Evolutionary conservation across 2,888 invertebrate species (phyloP), one percentile per base, ranked within the genome.

Genomic region (Sarcophaga variegata): DNA sequence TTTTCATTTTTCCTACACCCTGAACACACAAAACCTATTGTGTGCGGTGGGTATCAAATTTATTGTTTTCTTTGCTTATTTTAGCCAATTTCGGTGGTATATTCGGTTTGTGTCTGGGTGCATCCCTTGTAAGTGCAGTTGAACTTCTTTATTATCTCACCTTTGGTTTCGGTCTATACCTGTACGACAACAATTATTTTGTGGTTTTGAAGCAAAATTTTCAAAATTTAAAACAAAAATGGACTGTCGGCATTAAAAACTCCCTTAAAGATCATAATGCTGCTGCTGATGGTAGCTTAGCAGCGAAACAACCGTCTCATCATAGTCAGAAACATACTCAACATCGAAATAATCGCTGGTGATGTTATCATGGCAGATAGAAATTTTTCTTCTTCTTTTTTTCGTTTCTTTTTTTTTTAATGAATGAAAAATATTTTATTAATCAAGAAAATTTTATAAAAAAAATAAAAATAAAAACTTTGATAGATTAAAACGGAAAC

Each of bases 21-120:
- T 0, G 0, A 54, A 12, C 4, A 17, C 54, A 54, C 17, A 54
- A 12, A 17, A 54, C 14, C 14, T 17, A 14, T 54, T 54, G 14
- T 17, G 14, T 0, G 37, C 4, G 2, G 17, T 4, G 54, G 14
- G 17, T 54, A 54, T 14, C 10, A 54, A 14, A 54, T 54, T 54
- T 54, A 14, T 54, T 54, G 25, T 17, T 69, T 72, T 72, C 25
- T 69, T 45, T 54, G 12, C 71, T 37, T 60, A 66, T 90, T 89
- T 47, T 81, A 94, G 94, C 94, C 11, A 93, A 93, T 64, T 93
- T 94, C 88, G 94, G 94, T 11, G 94, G 94, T 37, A 93, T 94
- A 83, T 93, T 94, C 74, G 94, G 94, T 3, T 92, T 94, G 2
- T 94, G 94, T 84, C 86, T 94, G 84, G 94, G 94, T 6, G 94